Evolutionary conservation across 2,888 invertebrate species (phyloP), one percentile per base, ranked within the genome.

Genomic region (Incurvaria masculella): DNA sequence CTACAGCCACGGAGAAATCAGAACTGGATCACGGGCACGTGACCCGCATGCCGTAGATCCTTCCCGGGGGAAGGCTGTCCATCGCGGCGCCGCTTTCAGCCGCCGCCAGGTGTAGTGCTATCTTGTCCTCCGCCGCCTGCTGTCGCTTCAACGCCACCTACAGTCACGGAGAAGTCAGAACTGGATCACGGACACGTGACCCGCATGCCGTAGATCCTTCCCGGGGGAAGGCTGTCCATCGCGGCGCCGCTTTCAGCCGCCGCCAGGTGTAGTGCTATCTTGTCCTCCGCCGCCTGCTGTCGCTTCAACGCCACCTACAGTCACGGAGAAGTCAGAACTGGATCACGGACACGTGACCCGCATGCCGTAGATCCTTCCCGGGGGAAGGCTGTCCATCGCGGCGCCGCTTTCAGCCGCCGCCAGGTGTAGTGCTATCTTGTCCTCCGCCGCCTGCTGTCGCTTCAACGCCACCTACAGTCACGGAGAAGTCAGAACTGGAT

Each of bases 241-340:
- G 72, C 59, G 0, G 75, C 70, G 1, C 79, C 79, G 23, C 71
- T 78, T 53, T 79, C 78, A 11, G 79, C 79, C n/a, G 93, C 89
- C 17, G 95, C 89, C 60, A 97, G 80, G 46, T 95, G 93, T 49
- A 97, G 74, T 0, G 97, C 97, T 56, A 97, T 95, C 48, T 95
- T 95, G 65, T 97, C 97, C 76, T 97, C 97, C 0, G 96, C 96
- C 0, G n/a, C 97, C 76, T 97, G 97, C 66, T 97, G 96, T 14
- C 97, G 81, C 73, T 97, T 97, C 49, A 97, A 69, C 2, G 97
- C 97, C 20, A 97, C 95, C 93, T 94, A 57, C 44, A 21, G n/a
- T n/a, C n/a, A n/a, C n/a, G n/a, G n/a, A n/a, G n/a, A n/a, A n/a
- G 1, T 74, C 75, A 18, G 78, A 70, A 46, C 74, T 73, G 16